phyloP scores from a whole-genome alignment of 2,888 invertebrate genomes.

The Cyrtodaria siliqua region DNA sequence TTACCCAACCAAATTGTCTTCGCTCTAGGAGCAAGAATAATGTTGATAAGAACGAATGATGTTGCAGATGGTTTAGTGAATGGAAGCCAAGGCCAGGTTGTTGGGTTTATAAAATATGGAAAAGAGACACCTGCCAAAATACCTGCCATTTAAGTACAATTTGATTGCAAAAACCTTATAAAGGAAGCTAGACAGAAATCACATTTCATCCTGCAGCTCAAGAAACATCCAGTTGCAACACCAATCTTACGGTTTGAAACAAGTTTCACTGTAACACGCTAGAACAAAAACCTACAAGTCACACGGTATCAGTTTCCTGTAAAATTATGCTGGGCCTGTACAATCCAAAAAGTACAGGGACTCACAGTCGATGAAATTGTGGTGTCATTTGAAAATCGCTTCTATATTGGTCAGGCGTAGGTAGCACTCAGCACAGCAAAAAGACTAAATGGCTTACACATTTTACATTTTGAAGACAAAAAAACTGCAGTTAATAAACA shows the following conservation, averaged over 20 bases:
- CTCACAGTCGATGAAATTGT: constrained; percentile 6
- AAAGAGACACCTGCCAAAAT: too few species aligned
- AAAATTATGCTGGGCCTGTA: constrained; percentile 38
- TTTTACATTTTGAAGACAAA: constrained; percentile 13
- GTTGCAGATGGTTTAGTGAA: not conserved
- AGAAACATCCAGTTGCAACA: constrained; percentile 8
- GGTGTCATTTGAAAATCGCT: not conserved
- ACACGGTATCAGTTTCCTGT: constrained; percentile 42
- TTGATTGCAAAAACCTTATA: constrained; percentile 26
- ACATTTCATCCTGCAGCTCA: too few species aligned
- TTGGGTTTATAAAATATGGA: too few species aligned
- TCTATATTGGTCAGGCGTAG: constrained; percentile 15
- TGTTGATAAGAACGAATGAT: not conserved
- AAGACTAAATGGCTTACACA: constrained; percentile 9
- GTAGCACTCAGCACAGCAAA: constrained; percentile 5
- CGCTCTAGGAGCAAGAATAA: too few species aligned
- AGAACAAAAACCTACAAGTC: constrained; percentile 12
- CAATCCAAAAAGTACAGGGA: constrained; percentile 52
- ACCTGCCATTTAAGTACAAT: constrained; percentile 37
- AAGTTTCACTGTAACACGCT: constrained; percentile 20
- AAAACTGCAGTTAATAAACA: not conserved
- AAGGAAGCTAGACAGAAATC: constrained; percentile 10
- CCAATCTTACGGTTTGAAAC: constrained; percentile 30
- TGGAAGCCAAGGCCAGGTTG: not conserved
- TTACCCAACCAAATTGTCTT: too few species aligned